Base-by-base conservation (phyloP, 2,888 invertebrate genomes). In the Trissoscelio sp. region DNA sequence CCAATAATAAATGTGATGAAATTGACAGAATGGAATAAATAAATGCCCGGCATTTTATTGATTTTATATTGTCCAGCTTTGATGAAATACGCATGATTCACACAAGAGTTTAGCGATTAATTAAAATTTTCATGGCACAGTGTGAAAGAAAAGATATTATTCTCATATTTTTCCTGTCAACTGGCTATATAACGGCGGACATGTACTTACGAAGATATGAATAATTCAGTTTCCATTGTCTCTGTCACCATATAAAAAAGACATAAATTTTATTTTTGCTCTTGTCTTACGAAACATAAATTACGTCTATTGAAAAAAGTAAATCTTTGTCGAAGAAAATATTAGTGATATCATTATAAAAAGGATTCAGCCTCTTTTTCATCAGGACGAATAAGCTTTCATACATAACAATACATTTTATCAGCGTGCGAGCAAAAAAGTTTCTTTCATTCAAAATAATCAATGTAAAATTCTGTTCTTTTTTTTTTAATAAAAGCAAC, bases 161-260 rank as follows among this genome's bases (percentile, higher is more conserved):
- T 58, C 73, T 73, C 73, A 62, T 73, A 58, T 34, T 42, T 64
- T 55, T 62, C 51, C 72, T 62, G 72, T 53, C 72, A 62, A 53
- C 60, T 18, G 31, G 42, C 14, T 42, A 53, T 39, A 57, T 62
- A 53, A 11, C 37, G 22, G 39, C 31, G 12, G 72, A 72, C 62
- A 53, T 53, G 60, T 60, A 72, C 72, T 72, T 62, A 72, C 14
- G 53, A 60, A 51, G 62, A 31, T 7, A 73, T 73, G 72, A 73
- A 73, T 73, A 55, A 73, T 73, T 64, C 73, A 72, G 60, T 51
- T 72, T 60, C 51, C 72, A 72, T 60, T 72, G 72, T 51, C 51
- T 60, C 44, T 60, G 72, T 60, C 72, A 60, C 12, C 37, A 72
- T 51, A 72, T 72, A 60, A 60, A 60, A 39, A 72, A 51, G 51